Evolutionary conservation across 2,113 vertebrate genomes (phyloP).

Genomic region (Alethe diademata): DNA sequence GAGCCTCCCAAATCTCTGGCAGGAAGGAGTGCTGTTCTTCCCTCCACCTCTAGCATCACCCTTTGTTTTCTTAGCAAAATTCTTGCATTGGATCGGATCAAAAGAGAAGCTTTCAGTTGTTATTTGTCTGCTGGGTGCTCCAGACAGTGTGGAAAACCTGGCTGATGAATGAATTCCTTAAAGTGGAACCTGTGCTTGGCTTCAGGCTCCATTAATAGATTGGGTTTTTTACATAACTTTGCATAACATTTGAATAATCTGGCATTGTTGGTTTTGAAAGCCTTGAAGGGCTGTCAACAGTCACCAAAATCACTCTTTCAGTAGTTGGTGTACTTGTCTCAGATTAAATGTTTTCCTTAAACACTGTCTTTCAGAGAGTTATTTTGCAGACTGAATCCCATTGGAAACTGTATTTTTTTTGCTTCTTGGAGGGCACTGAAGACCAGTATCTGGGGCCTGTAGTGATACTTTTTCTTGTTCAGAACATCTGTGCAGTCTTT

Average conservation of each 20-base stretch:
- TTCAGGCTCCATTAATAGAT: not conserved
- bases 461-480: not conserved
- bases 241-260: not conserved
- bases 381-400: not conserved
- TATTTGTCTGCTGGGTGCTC: not conserved
- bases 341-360: not conserved
- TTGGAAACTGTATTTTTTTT: not conserved
- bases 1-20: not conserved
- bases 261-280: not conserved
- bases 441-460: not conserved
- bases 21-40: not conserved
- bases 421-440: not conserved
- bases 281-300: not conserved
- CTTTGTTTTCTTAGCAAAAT: not conserved
- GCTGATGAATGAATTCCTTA: not conserved
- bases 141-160: not conserved
- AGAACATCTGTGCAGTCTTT: not conserved
- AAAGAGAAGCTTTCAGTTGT: not conserved
- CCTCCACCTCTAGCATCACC: not conserved
- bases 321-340: not conserved
- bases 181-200: not conserved
- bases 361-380: not conserved
- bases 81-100: not conserved
- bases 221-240: not conserved
- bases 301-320: not conserved